These are phyloP conservation scores for Philereme vetulata DNA, from an alignment of 2,888 invertebrate genomes.

Conservation along the genomic window DNA sequence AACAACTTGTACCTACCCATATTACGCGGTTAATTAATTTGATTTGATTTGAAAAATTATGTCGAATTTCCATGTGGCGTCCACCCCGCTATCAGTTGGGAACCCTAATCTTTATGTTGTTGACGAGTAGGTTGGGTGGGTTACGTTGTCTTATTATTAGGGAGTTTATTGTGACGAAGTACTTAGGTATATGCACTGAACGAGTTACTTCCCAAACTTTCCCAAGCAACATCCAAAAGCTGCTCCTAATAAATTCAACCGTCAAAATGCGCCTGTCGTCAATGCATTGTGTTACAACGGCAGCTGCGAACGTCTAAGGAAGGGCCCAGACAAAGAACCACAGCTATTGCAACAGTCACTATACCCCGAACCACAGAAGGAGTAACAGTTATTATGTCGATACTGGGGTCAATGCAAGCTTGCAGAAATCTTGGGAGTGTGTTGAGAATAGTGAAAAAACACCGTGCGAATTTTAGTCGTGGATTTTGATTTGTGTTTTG, in stretches of 20 bases:
- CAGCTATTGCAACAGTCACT: conserved; percentile 17
- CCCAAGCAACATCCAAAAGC: conserved; percentile 33
- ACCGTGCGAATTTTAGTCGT: conserved; percentile 27
- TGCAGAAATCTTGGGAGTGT: conserved; percentile 22
- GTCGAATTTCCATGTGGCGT: too few relatives aligned
- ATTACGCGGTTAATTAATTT: too few relatives aligned
- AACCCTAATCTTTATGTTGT: too few relatives aligned
- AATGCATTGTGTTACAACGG: conserved; percentile 57
- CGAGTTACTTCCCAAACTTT: conserved; percentile 30
- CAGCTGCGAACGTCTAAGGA: conserved; percentile 64
- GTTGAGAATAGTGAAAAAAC: conserved; percentile 3
- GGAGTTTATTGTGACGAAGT: too few relatives aligned
- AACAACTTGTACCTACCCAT: too few relatives aligned
- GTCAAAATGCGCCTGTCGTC: conserved; percentile 51
- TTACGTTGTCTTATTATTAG: too few relatives aligned
- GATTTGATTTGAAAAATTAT: too few relatives aligned
- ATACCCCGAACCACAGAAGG: conserved; percentile 4
- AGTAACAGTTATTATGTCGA: background rate
- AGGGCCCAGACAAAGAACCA: conserved; percentile 25
- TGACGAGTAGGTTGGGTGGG: too few relatives aligned
- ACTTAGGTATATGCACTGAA: too few relatives aligned
- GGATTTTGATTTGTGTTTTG: conserved; percentile 25
- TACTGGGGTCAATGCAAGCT: conserved; percentile 19
- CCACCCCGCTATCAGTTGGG: too few relatives aligned
- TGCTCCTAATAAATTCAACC: conserved; percentile 47